phyloP scores from a whole-genome alignment of 2,797 vertebrate genomes.

The Acrocephalus scirpaceus region DNA sequence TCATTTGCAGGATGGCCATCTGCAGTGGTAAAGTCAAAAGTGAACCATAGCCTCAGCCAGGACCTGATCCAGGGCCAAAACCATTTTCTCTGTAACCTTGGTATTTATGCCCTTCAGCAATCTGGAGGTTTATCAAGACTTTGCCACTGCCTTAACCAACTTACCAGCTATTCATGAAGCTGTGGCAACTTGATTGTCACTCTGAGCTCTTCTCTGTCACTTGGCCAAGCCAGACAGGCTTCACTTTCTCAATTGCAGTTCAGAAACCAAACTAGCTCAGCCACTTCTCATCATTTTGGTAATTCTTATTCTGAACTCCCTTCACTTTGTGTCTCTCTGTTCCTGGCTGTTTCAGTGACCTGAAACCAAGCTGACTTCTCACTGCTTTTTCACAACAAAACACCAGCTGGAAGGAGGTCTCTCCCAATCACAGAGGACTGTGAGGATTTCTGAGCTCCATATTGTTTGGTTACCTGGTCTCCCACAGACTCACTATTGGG shows the following conservation, averaged over 20 bases:
- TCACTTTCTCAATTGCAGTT: slow-evolving; percentile 2
- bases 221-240: neutral
- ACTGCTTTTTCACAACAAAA: neutral
- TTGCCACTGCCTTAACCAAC: neutral
- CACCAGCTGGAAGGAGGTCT: neutral
- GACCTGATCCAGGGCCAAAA: neutral
- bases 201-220: neutral
- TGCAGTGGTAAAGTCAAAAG: neutral
- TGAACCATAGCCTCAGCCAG: neutral
- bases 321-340: neutral
- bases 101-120: neutral
- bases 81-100: neutral
- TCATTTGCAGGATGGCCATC: neutral
- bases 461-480: neutral
- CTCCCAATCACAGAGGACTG: neutral
- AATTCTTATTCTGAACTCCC: neutral
- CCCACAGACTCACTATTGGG: neutral
- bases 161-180: slow-evolving; percentile 3
- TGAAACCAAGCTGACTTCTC: neutral
- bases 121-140: slow-evolving; percentile 11
- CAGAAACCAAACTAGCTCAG: slow-evolving; percentile 18
- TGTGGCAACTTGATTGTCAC: neutral
- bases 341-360: slow-evolving; percentile 16
- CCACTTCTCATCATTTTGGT: slow-evolving; percentile 2
- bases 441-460: neutral